These are phyloP conservation scores for Aurelia coerulea DNA, from an alignment of 30 jellyfish, hydroid and myxozoan genomes.

Conservation along the genomic window DNA sequence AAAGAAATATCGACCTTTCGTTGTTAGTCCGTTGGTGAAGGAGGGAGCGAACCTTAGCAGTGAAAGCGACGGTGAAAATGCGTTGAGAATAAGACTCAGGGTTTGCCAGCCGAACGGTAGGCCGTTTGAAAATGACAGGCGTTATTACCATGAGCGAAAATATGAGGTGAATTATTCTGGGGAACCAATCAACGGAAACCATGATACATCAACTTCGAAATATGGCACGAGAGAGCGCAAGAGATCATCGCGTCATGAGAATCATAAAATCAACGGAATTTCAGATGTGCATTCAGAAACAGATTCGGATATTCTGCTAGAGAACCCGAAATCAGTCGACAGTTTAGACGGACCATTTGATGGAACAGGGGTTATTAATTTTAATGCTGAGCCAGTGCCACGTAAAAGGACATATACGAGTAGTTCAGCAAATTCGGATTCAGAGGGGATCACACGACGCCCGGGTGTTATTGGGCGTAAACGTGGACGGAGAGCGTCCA, in stretches of 20 bases:
- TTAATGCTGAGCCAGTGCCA: conserved; percentile 44
- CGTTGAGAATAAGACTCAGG: conserved; percentile 42
- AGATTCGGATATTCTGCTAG: conserved; percentile 47
- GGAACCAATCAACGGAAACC: conserved; percentile 27
- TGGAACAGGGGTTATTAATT: conserved; percentile 30
- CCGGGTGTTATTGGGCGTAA: conserved; percentile 52
- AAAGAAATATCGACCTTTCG: conserved; percentile 84
- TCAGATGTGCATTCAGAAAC: conserved; percentile 65
- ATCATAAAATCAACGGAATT: conserved; percentile 49
- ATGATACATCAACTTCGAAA: not conserved
- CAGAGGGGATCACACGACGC: conserved; percentile 85
- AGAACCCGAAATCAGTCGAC: conserved; percentile 65
- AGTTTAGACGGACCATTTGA: conserved; percentile 57
- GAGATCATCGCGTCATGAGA: conserved; percentile 9
- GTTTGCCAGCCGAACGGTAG: conserved; percentile 64
- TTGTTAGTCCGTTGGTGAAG: conserved; percentile 81
- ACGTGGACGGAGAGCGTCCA: conserved; percentile 86
- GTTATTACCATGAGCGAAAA: conserved; percentile 3
- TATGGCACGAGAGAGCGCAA: not conserved
- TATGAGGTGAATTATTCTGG: conserved; percentile 11
- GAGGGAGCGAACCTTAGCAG: conserved; percentile 62
- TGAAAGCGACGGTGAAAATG: conserved; percentile 62
- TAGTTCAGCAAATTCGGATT: conserved; percentile 98
- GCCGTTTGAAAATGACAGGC: conserved; percentile 18
- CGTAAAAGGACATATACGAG: conserved; percentile 97